Base-by-base conservation (phyloP, 2,888 invertebrate genomes). In the Thymelicus acteon region DNA sequence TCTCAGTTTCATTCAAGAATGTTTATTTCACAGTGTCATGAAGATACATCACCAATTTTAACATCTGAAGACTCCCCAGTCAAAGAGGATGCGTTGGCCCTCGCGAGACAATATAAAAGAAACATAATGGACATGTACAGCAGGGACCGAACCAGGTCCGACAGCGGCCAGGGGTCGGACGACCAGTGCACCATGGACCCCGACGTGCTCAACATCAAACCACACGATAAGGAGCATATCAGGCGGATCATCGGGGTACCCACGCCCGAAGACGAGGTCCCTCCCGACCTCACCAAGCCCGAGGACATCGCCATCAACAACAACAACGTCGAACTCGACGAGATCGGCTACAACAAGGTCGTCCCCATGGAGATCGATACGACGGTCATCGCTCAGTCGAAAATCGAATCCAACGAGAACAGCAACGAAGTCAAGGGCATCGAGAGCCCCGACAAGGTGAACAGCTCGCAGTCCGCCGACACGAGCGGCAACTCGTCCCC, bases 401-500 rank as follows among this genome's bases (percentile, higher is more conserved):
- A 90, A 79, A 83, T 92, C 67, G 91, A 92, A 54, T 83, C 85
- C 0, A 80, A 85, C 8, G 90, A 90, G 37, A 82, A 77, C 71
- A 79, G 78, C 40, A 78, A 79, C 73, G 89, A 89, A 5, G 68
- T 84, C 1, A 90, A 89, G 73, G 82, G 85, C 8, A 82, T 86
- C 39, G 91, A 88, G 24, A 91, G 91, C 70, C 91, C 91, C 0
- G 92, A 92, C 37, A 92, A 92, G 74, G 78, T 85, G 1, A 85
- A 88, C 75, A 89, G 91, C 74, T 88, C 90, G 12, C 91, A 90
- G 69, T 91, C 91, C 0, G 91, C 92, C 0, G 93, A 94, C 77
- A 93, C 94, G 5, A 93, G 94, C 77, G 93, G 94, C 4, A 91
- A 91, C 78, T 94, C 94, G 0, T 94, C 94, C 0, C 94, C 94